These are phyloP conservation scores for Chaenodraco wilsoni DNA, from an alignment of 2,797 vertebrate genomes.

Conservation along the genomic window DNA sequence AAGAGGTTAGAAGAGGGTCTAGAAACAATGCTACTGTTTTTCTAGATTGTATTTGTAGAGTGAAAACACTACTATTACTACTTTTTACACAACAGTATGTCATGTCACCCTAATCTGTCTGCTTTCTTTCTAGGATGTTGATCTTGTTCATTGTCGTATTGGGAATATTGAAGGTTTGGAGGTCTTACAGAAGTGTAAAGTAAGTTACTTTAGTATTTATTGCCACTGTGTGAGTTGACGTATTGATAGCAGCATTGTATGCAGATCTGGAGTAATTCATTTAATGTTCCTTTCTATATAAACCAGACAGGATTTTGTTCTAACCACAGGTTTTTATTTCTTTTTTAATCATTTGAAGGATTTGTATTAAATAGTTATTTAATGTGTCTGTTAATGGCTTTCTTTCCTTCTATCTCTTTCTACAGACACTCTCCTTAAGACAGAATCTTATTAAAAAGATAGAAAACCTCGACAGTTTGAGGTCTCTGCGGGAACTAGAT, in stretches of 20 bases:
- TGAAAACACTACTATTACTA: not conserved
- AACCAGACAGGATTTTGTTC: not conserved
- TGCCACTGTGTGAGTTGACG: not conserved
- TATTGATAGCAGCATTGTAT: not conserved
- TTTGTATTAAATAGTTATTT: not conserved
- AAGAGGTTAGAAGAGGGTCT: conserved; percentile 87
- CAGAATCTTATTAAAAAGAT: conserved; percentile 97
- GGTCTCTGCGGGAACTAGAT: conserved; percentile 90
- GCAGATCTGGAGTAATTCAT: not conserved
- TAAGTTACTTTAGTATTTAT: conserved; percentile 63
- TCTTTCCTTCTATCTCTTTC: conserved; percentile 36
- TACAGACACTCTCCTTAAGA: conserved; percentile 94
- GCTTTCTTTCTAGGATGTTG: conserved; percentile 89
- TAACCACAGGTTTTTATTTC: not conserved
- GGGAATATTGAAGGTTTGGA: conserved; percentile 98
- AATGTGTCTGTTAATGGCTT: conserved; percentile 12
- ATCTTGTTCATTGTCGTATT: conserved; percentile 97
- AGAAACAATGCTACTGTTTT: not conserved
- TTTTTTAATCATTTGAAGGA: not conserved
- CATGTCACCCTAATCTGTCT: not conserved
- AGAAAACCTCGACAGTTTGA: conserved; percentile 93
- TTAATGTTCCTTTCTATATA: not conserved
- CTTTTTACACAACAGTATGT: not conserved
- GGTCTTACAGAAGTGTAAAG: conserved; percentile 95
- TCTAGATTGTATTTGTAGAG: not conserved